Conservation (phyloP, 2,888 invertebrate species). For the Lutraria lutraria region DNA sequence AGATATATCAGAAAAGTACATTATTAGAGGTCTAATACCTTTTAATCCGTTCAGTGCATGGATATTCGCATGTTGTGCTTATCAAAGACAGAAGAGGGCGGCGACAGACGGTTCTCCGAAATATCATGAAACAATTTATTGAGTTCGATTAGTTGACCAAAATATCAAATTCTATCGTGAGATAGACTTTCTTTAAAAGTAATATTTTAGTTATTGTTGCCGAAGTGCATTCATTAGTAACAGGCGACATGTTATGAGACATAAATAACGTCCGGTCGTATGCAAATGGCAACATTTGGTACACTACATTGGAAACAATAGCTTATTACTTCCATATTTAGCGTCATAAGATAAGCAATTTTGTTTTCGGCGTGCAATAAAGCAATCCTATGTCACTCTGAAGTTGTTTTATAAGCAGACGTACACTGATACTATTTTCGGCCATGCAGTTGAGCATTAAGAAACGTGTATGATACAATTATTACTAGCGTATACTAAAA, state of each 20-base stretch:
- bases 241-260: neutral
- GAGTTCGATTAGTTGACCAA: neutral
- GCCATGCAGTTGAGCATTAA: no score
- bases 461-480: no score
- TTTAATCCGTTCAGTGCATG: neutral
- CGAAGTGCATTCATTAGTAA: neutral
- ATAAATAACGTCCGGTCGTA: neutral
- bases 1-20: no score
- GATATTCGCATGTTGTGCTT: neutral
- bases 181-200: neutral
- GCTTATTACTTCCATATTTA: neutral
- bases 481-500: no score
- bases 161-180: neutral
- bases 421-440: no score
- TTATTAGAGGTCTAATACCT: neutral
- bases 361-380: neutral
- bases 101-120: neutral
- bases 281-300: neutral
- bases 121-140: neutral
- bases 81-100: neutral
- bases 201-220: neutral
- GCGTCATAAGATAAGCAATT: neutral
- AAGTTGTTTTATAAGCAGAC: no score
- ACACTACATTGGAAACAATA: neutral
- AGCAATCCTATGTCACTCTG: neutral